phyloP scores from a whole-genome alignment of 2,797 vertebrate species.

The Phoxinus dragarum region DNA sequence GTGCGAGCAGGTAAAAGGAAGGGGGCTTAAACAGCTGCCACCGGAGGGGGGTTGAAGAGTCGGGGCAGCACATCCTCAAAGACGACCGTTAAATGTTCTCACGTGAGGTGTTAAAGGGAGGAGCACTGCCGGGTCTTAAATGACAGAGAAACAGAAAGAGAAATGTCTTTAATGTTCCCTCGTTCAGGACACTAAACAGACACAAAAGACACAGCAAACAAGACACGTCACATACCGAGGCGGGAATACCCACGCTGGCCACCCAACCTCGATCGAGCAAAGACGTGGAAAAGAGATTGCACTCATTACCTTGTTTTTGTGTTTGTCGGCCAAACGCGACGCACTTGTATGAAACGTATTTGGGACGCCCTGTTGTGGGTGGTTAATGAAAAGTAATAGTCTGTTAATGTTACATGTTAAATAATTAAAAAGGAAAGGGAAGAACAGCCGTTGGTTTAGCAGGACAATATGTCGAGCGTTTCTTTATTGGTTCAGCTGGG shows the following conservation, averaged over 20 bases:
- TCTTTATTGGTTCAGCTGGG: conserved; percentile 61
- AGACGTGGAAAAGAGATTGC: neutral
- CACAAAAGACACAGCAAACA: conserved; percentile 46
- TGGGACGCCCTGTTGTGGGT: neutral
- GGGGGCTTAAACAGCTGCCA: conserved; percentile 56
- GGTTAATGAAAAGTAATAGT: conserved; percentile 12
- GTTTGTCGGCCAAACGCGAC: neutral
- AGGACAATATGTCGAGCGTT: conserved; percentile 31
- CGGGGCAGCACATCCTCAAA: conserved; percentile 54
- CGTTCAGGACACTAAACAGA: conserved; percentile 53
- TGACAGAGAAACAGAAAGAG: conserved; percentile 45
- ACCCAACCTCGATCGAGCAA: conserved; percentile 20
- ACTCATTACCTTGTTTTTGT: conserved; percentile 12
- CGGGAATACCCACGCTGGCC: conserved; percentile 7
- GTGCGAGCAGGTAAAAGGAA: conserved; percentile 56
- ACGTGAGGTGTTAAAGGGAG: conserved; percentile 64
- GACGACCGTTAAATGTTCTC: conserved; percentile 61
- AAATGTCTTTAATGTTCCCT: conserved; percentile 57
- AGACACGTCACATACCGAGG: conserved; percentile 5
- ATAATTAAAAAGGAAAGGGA: conserved; percentile 3
- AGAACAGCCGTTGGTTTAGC: conserved; percentile 45
- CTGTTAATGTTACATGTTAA: conserved; percentile 6
- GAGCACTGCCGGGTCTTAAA: conserved; percentile 48
- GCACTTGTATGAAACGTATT: neutral
- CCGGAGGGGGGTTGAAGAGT: conserved; percentile 7